phyloP scores from a whole-genome alignment of 2,888 invertebrate species.

The Scrobipalpa atriplicella region DNA sequence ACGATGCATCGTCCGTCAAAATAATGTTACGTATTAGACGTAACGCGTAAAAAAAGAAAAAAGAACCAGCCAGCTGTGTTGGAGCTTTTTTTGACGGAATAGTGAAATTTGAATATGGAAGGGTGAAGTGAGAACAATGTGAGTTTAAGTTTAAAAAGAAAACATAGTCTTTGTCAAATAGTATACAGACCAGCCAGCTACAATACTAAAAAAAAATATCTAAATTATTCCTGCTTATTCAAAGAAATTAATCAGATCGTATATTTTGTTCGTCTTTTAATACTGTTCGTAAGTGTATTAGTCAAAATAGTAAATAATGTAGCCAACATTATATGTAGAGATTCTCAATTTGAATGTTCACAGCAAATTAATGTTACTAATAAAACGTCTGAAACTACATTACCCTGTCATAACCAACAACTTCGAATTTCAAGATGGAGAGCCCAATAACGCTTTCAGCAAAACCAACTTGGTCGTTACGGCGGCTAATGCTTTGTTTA shows the following conservation, averaged over 20 bases:
- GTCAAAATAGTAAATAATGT: no score
- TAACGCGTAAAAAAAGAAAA: slow-evolving; percentile 36
- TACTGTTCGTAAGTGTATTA: no score
- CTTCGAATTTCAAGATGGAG: background rate
- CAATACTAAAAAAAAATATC: no score
- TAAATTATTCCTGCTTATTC: no score
- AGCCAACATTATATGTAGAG: background rate
- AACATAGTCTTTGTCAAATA: background rate
- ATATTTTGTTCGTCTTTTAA: no score
- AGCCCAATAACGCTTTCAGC: slow-evolving; percentile 13
- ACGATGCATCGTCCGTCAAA: slow-evolving; percentile 42
- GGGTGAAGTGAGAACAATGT: background rate
- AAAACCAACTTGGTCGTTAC: slow-evolving; percentile 38
- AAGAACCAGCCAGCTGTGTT: slow-evolving; percentile 42
- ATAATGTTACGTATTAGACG: slow-evolving; percentile 49
- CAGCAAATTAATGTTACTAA: slow-evolving; percentile 1
- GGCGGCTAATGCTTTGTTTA: slow-evolving; percentile 54
- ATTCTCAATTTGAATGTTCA: background rate
- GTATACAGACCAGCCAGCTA: no score
- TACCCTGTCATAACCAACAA: slow-evolving; percentile 12
- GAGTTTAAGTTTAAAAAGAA: background rate
- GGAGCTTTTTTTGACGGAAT: slow-evolving; percentile 18
- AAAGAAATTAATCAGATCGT: no score
- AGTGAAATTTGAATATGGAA: slow-evolving; percentile 23
- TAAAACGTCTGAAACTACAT: slow-evolving; percentile 1